Evolutionary conservation across 1,140 invertebrate species (phyloP).

Genomic region (Trichonephila inaurata): DNA sequence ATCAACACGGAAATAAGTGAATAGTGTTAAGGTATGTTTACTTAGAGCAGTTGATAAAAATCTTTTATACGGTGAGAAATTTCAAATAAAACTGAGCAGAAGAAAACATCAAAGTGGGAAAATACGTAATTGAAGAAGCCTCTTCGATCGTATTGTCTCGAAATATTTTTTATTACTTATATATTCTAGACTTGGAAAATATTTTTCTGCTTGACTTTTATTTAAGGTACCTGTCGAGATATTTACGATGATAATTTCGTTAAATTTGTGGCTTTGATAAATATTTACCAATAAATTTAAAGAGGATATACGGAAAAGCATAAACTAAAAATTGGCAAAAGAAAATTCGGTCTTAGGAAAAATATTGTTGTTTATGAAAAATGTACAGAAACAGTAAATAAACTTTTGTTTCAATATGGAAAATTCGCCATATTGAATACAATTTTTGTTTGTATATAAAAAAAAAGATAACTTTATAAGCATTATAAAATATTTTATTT

Average conservation of each 20-base stretch:
- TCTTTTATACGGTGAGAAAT: constrained; percentile 38
- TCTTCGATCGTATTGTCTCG: constrained; percentile 36
- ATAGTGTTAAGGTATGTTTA: constrained; percentile 23
- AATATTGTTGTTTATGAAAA: neutral
- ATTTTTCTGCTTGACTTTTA: neutral
- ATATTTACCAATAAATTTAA: neutral
- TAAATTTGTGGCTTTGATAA: constrained; percentile 9
- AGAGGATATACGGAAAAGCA: neutral
- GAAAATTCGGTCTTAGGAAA: neutral
- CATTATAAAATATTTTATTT: no score
- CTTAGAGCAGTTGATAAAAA: constrained; percentile 40
- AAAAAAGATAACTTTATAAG: no score
- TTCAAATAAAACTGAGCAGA: neutral
- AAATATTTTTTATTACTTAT: neutral
- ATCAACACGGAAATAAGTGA: constrained; percentile 33
- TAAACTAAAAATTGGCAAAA: neutral
- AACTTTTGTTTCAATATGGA: neutral
- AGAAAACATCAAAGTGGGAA: constrained; percentile 17
- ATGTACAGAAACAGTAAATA: neutral
- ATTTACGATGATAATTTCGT: constrained; percentile 7
- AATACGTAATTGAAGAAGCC: constrained; percentile 30
- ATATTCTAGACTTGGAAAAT: neutral
- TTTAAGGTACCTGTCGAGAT: neutral
- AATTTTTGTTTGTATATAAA: no score
- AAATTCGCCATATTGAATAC: no score